These are phyloP conservation scores for Uria lomvia DNA, from an alignment of 2,113 vertebrate species.

Conservation along the genomic window DNA sequence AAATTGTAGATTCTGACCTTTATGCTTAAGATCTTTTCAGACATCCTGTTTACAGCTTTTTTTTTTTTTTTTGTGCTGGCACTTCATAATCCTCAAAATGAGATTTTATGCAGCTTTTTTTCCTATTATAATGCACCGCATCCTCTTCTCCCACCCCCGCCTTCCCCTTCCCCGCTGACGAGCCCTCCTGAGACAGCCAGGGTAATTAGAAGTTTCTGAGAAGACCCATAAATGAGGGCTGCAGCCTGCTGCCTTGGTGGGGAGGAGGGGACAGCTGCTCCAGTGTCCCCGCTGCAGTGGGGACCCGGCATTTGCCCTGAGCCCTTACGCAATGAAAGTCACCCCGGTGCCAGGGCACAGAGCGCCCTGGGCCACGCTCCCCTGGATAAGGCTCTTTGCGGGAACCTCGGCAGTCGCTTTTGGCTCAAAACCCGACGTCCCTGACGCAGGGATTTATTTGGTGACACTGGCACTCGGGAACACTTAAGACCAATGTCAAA, in stretches of 20 bases:
- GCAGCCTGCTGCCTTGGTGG: accelerated
- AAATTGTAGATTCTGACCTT: constrained; percentile 69
- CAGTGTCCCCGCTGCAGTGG: accelerated
- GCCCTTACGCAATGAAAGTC: neutral
- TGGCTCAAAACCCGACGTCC: neutral
- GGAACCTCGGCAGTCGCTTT: neutral
- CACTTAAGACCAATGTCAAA: neutral
- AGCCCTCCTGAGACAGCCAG: neutral
- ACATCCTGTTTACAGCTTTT: constrained; percentile 28
- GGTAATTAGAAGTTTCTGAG: neutral
- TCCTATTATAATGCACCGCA: neutral
- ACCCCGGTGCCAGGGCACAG: neutral
- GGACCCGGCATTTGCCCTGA: accelerated
- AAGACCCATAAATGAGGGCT: accelerated
- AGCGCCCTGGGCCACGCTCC: accelerated
- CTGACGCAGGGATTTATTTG: neutral
- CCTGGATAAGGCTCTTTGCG: neutral
- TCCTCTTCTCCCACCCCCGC: neutral
- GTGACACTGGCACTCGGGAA: neutral
- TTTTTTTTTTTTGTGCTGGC: neutral
- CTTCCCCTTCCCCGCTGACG: too few species aligned
- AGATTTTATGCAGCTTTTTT: constrained; percentile 34
- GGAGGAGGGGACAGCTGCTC: accelerated
- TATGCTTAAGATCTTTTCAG: constrained; percentile 38
- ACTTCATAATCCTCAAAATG: constrained; percentile 56